phyloP scores from a whole-genome alignment of 2,888 invertebrate genomes.

The Epistrophella euchroma region DNA sequence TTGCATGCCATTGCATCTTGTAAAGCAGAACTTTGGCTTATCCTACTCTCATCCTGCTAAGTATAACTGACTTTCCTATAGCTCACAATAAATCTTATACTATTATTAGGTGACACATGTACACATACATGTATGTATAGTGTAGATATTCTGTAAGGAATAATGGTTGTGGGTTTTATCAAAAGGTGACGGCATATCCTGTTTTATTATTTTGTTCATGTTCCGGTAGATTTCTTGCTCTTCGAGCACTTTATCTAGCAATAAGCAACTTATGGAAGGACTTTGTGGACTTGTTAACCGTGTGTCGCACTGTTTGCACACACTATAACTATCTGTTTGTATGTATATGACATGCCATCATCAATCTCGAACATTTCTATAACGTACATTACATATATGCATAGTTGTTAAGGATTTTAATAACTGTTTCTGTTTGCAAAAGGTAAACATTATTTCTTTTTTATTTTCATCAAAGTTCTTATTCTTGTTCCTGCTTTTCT shows the following conservation, averaged over 20 bases:
- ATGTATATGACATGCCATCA: constrained; percentile 43
- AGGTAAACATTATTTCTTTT: constrained; percentile 51
- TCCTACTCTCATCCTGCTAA: constrained; percentile 31
- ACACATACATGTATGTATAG: background rate
- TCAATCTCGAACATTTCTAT: constrained; percentile 68
- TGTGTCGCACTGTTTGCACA: constrained; percentile 28
- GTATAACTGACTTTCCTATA: constrained; percentile 25
- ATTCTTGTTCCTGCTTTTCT: background rate
- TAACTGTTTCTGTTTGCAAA: constrained; percentile 66
- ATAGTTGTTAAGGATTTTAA: constrained; percentile 63
- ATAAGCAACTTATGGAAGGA: constrained; percentile 38
- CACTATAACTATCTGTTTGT: background rate
- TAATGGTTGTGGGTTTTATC: background rate
- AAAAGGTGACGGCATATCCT: constrained; percentile 59
- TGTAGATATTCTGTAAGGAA: background rate
- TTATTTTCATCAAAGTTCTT: background rate
- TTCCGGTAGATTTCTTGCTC: constrained; percentile 50
- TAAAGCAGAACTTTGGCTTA: constrained; percentile 39
- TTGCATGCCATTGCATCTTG: constrained; percentile 38
- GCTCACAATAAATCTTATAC: constrained; percentile 22
- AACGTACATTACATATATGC: background rate
- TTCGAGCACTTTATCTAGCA: constrained; percentile 53
- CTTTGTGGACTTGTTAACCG: background rate
- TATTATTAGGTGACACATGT: constrained; percentile 24
- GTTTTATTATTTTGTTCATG: constrained; percentile 64